Base-by-base conservation (phyloP, 2,888 invertebrate genomes). In the Lasius fuliginosus region DNA sequence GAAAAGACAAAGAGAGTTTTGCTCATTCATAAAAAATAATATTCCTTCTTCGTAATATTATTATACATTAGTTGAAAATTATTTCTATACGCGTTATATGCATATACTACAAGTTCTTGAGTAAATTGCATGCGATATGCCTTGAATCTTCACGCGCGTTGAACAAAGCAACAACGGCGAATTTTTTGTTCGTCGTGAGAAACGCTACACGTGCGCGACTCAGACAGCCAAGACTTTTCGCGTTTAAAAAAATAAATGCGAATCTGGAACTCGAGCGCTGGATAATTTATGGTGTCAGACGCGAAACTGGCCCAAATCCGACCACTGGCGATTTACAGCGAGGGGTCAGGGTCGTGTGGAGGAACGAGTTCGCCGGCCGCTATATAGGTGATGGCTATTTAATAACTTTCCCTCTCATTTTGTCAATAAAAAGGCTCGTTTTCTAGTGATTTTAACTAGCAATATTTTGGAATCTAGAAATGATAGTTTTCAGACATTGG, bases 171-270 rank as follows among this genome's bases (percentile, higher is more conserved):
- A 60, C 65, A 67, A 46, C 65, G 81, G 82, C 64, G 83, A 87
- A 56, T 77, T 53, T 53, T 74, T 73, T 77, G 75, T 65, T 77
- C 56, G 69, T 56, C 90, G 88, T 91, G 91, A 87, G 91, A 91
- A 84, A 73, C 71, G 71, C 58, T 65, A 56, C 91, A 91, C 91
- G 90, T 91, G 91, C 85, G 73, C 68, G 64, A n/a, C 40, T 67
- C 40, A 56, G 68, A 68, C 84, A 83, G 76, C 88, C 87, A 87
- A 90, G 89, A 91, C 90, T 91, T 91, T 90, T 89, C 87, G 88
- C 86, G 87, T 89, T 90, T 86, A 86, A 82, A 23, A n/a, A 60
- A 79, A 71, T 71, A 46, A 79, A 58, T 33, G 46, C 18, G 67
- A 68, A 65, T 12, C 86, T 62, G 82, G 62, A 88, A 84, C 73